Percentiles rank a stretch among this genome's conserved stretches.
phyloP scores from a whole-genome alignment of 2,888 invertebrate species.

The Tanypteryx hageni region DNA sequence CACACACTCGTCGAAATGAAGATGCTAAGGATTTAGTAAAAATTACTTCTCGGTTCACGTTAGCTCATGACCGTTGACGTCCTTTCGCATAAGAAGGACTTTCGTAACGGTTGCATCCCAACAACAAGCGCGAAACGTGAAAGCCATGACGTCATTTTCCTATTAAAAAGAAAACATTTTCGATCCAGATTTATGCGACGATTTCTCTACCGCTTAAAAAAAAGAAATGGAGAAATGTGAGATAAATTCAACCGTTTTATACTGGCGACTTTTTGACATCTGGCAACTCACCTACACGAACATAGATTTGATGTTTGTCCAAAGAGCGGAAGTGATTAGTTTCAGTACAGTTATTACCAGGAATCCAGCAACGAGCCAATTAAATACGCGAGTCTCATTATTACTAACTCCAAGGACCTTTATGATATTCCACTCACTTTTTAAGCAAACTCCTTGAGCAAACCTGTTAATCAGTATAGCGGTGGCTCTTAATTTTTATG shows the following conservation, averaged over 20 bases:
- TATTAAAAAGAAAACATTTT: neutral
- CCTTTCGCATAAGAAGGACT: too few relatives aligned
- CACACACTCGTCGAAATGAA: too few relatives aligned
- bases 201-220: neutral
- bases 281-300: neutral
- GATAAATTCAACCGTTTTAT: neutral
- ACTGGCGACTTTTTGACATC: neutral
- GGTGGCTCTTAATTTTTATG: neutral
- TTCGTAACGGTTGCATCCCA: too few relatives aligned
- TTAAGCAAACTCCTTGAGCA: neutral
- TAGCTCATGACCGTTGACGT: too few relatives aligned
- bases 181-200: neutral
- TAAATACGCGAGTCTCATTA: neutral
- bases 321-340: conserved; percentile 14
- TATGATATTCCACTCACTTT: conserved; percentile 10
- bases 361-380: conserved; percentile 5
- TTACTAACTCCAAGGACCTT: neutral
- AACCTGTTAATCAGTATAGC: neutral
- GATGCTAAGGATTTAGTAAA: too few relatives aligned
- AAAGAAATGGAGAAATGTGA: neutral
- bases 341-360: neutral
- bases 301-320: neutral
- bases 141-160: neutral
- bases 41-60: too few relatives aligned
- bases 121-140: too few relatives aligned